Percentiles rank a stretch among this genome's conserved stretches.
These are phyloP conservation scores for Bungarus multicinctus DNA, from an alignment of 2,113 vertebrate genomes.

Conservation along the genomic window DNA sequence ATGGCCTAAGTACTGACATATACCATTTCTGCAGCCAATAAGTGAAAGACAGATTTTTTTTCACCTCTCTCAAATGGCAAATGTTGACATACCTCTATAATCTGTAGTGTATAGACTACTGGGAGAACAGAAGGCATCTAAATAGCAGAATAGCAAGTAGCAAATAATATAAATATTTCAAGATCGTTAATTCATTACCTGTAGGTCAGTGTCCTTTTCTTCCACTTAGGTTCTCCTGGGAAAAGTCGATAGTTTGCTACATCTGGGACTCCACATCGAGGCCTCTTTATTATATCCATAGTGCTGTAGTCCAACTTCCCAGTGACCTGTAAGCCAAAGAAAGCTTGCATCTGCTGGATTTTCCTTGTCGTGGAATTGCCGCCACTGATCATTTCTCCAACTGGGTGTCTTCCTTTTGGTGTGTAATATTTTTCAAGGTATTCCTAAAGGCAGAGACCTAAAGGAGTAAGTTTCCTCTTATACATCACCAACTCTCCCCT, in stretches of 20 bases:
- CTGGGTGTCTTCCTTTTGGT: slow-evolving; percentile 29
- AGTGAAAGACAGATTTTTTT: neutral
- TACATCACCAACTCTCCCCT: neutral
- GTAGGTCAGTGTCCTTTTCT: slow-evolving; percentile 73
- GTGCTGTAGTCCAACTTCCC: slow-evolving; percentile 68
- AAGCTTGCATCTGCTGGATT: slow-evolving; percentile 68
- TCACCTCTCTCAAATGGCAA: too few relatives aligned
- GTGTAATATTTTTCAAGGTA: slow-evolving; percentile 52
- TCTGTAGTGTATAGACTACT: neutral
- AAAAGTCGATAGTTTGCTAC: slow-evolving; percentile 70
- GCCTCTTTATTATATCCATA: slow-evolving; percentile 65
- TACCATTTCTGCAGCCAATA: neutral
- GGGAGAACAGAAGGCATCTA: neutral
- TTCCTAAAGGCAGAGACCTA: slow-evolving; percentile 37
- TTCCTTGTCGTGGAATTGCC: slow-evolving; percentile 37
- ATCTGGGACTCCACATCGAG: slow-evolving; percentile 69
- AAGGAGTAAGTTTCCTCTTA: neutral
- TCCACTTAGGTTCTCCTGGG: slow-evolving; percentile 66
- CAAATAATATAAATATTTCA: neutral
- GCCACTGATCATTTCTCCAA: slow-evolving; percentile 33
- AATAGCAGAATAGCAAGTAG: neutral
- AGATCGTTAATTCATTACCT: slow-evolving; percentile 56
- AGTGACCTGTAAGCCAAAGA: slow-evolving; percentile 70
- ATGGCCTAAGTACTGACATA: neutral
- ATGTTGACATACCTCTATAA: neutral